Evolutionary conservation across 1,140 invertebrate species (phyloP), one percentile per base, ranked within the genome.

Genomic region (Battus philenor): DNA sequence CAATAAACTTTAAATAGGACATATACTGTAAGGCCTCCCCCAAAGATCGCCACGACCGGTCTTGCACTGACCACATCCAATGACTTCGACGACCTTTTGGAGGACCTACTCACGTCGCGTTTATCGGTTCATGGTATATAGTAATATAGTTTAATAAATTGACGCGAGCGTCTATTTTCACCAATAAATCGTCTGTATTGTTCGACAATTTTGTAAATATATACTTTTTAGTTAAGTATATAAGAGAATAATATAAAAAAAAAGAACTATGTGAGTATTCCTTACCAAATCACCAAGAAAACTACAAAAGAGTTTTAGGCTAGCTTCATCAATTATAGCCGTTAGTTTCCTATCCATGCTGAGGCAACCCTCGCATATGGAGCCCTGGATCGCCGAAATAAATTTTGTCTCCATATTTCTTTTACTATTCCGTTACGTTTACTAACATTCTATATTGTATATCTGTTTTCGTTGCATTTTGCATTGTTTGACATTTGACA

Each of bases 281-380:
- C n/a, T 53, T 24, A 54, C 54, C 9, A 38, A 36, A 9, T 33
- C 48, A 2, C 50, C 43, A 22, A 61, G 27, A n/a, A 64, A 46
- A 20, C 50, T 47, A 5, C 10, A 48, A 43, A 50, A 68, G 7
- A 64, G 2, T 20, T 53, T 43, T 10, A 49, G 32, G 9, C 44
- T 43, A 1, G 46, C 36, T 13, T 46, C 29, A 24, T 55, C 47
- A 1, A 24, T 50, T 8, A 57, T 30, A 30, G 22, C 33, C 2
- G 26, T 55, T n/a, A 59, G 39, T 17, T 52, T 50, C 4, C 59
- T 50, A 38, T 68, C 57, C 1, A 36, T 20, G 31, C 60, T 59
- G n/a, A 72, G 51, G 32, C 69, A 72, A 15, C 66, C 69, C 12
- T 57, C 54, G 24, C 69, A 72, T 6, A 61, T 53, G 2, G 34